Conservation (phyloP, 2,113 vertebrate species). For the Cariama cristata region DNA sequence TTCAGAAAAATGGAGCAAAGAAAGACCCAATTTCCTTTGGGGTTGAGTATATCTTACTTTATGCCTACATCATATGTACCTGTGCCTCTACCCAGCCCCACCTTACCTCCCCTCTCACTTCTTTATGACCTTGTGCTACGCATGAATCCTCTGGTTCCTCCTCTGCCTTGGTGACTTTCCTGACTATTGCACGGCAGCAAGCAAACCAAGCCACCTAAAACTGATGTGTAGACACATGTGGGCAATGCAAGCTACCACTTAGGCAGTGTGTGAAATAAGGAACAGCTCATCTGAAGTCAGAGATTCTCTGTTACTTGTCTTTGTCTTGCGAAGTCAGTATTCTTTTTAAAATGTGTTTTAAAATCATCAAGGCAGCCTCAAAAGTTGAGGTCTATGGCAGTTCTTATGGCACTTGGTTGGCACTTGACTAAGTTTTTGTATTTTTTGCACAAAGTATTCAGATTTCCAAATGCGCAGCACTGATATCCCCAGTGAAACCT, state of each 20-base stretch:
- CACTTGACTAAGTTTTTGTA: not conserved
- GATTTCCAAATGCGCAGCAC: not conserved
- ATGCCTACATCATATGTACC: not conserved
- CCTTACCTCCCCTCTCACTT: not conserved
- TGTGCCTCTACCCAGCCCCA: not conserved
- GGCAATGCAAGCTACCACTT: not conserved
- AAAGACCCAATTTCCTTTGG: not conserved
- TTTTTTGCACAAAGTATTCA: not conserved
- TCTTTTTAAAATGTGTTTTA: not conserved
- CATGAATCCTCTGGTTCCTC: not conserved
- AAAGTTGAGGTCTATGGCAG: not conserved
- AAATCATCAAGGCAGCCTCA: not conserved
- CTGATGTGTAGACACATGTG: not conserved
- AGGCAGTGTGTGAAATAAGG: not conserved
- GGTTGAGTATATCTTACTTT: not conserved
- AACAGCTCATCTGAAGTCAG: not conserved
- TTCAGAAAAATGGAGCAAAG: not conserved
- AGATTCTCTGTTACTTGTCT: not conserved
- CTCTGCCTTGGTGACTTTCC: fast-evolving
- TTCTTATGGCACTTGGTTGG: not conserved
- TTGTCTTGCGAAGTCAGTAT: not conserved
- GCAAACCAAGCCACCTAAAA: not conserved
- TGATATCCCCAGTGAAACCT: not conserved
- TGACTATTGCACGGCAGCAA: not conserved
- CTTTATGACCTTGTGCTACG: not conserved